Evolutionary conservation across 2,113 vertebrate species (phyloP).

Genomic region (Bujurquina vittata): DNA sequence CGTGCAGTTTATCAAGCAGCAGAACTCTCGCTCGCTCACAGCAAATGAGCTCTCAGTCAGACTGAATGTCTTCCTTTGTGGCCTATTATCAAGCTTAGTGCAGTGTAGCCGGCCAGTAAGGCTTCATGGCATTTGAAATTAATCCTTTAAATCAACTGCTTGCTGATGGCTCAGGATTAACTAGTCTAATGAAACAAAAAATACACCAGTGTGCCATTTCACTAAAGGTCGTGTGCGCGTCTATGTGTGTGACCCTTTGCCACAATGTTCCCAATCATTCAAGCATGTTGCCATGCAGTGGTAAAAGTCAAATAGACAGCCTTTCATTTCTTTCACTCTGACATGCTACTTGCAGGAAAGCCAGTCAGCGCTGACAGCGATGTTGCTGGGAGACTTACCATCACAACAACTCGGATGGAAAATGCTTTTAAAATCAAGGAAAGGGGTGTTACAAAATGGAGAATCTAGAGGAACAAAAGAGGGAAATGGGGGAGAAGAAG

Average conservation of each 20-base stretch:
- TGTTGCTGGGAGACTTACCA: conserved; percentile 70
- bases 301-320: conserved; percentile 65
- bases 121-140: conserved; percentile 63
- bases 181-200: conserved; percentile 61
- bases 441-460: conserved; percentile 64
- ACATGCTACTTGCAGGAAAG: conserved; percentile 9
- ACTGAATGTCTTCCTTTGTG: conserved; percentile 23
- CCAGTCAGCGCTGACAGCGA: conserved; percentile 2
- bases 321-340: conserved; percentile 13
- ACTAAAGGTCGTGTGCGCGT: conserved; percentile 54
- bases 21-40: conserved; percentile 33
- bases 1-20: conserved; percentile 53
- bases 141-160: conserved; percentile 74
- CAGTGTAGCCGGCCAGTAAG: conserved; percentile 1
- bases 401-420: conserved; percentile 70
- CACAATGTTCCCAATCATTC: conserved; percentile 58
- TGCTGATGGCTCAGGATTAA: conserved; percentile 58
- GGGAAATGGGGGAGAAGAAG: not conserved
- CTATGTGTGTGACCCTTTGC: not conserved
- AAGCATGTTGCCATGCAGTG: conserved; percentile 72
- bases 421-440: conserved; percentile 80
- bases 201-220: conserved; percentile 60
- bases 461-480: conserved; percentile 57
- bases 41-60: conserved; percentile 43
- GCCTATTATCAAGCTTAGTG: conserved; percentile 39